Percentiles rank a stretch among this genome's conserved stretches.
These are phyloP conservation scores for Pachymerium ferrugineum DNA, from an alignment of 2,888 invertebrate species.

Conservation along the genomic window DNA sequence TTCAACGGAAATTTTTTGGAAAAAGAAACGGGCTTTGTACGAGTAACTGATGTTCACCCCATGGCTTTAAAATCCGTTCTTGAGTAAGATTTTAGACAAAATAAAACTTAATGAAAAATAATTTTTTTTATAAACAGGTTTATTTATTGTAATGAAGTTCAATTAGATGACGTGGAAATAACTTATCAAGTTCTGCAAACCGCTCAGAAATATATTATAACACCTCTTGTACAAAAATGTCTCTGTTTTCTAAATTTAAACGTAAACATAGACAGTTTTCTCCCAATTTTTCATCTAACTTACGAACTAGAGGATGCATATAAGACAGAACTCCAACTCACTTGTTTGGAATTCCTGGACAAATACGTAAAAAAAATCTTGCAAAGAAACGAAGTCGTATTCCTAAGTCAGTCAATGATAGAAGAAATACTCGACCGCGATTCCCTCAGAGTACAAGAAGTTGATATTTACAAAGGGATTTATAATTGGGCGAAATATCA, in stretches of 20 bases:
- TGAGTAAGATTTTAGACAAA: not conserved
- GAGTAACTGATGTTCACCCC: not conserved
- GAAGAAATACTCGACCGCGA: not conserved
- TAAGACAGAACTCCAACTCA: not conserved
- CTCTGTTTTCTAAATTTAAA: not conserved
- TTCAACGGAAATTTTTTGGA: not conserved
- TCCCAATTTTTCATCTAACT: not conserved
- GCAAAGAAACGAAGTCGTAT: not conserved
- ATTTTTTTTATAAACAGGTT: not conserved
- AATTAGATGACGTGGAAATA: not conserved
- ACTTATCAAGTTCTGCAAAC: not conserved
- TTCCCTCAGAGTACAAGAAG: not conserved
- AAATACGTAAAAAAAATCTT: not conserved
- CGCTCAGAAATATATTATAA: not conserved
- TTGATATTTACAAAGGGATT: not conserved
- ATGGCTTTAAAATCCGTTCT: not conserved
- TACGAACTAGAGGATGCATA: not conserved
- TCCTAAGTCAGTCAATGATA: not conserved
- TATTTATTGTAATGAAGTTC: not conserved
- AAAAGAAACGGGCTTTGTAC: not conserved
- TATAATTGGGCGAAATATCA: not conserved
- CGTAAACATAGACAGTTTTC: not conserved
- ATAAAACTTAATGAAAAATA: not conserved
- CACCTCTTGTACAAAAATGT: not conserved
- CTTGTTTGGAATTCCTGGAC: not conserved